These are phyloP conservation scores for Caenorhabditis sp. DNA, from an alignment of 2,888 invertebrate species.

Conservation along the genomic window DNA sequence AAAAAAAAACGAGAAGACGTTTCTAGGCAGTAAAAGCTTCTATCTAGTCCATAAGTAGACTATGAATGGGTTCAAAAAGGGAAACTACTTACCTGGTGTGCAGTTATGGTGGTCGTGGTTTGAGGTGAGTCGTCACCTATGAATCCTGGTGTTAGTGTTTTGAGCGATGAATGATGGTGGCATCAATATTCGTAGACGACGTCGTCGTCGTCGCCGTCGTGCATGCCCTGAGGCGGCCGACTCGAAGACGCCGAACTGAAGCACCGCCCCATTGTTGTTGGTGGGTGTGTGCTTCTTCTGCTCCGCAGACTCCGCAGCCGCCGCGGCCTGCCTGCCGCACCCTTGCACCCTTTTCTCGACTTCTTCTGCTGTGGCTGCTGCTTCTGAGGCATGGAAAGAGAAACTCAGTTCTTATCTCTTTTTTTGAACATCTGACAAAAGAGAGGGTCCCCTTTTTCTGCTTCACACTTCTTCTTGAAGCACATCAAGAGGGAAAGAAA, in stretches of 20 bases:
- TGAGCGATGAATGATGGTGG: constrained; percentile 48
- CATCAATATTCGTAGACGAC: constrained; percentile 65
- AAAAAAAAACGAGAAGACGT: neutral
- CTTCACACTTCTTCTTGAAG: constrained; percentile 20
- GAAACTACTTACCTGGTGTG: constrained; percentile 34
- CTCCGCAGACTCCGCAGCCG: constrained; percentile 30
- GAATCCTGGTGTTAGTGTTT: constrained; percentile 35
- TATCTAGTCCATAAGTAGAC: constrained; percentile 11
- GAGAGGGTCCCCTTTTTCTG: constrained; percentile 16
- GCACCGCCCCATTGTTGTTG: constrained; percentile 65
- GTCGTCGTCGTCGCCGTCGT: constrained; percentile 56
- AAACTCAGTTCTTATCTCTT: constrained; percentile 65
- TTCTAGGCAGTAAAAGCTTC: neutral
- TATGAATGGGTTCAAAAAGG: neutral
- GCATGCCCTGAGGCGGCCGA: constrained; percentile 65
- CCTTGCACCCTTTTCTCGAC: constrained; percentile 57
- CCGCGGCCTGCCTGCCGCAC: constrained; percentile 39
- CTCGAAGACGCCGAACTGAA: constrained; percentile 62
- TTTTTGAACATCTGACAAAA: constrained; percentile 65
- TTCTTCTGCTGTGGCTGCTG: constrained; percentile 27
- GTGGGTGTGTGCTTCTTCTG: constrained; percentile 30
- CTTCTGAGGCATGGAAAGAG: constrained; percentile 42
- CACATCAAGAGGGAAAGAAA: constrained; percentile 17
- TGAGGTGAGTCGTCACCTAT: constrained; percentile 41
- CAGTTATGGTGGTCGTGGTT: neutral